These are phyloP conservation scores for Lacerta viridis DNA, from an alignment of 2,797 vertebrate genomes.

Conservation along the genomic window DNA sequence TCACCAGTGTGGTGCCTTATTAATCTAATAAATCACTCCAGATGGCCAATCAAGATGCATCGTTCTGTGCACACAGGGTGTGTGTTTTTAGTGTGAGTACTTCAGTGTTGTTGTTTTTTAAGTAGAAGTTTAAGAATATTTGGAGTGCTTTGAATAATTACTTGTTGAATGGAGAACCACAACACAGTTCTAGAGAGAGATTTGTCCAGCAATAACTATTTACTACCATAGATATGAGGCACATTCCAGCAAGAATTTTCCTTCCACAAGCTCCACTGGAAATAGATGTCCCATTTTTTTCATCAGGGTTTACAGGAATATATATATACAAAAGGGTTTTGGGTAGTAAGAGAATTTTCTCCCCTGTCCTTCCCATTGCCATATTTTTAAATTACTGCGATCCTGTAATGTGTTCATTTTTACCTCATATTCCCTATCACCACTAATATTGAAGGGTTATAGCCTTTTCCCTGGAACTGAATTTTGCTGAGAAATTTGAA, in stretches of 20 bases:
- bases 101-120: background rate
- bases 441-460: background rate
- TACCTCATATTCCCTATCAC: background rate
- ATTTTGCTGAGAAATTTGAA: background rate
- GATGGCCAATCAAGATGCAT: constrained; percentile 42
- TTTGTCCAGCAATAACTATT: background rate
- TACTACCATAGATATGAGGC: rapidly evolving
- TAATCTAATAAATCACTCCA: constrained; percentile 59
- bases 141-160: background rate
- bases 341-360: background rate
- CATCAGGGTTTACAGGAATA: background rate
- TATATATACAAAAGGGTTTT: background rate
- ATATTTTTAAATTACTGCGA: background rate
- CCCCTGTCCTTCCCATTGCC: background rate
- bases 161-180: background rate
- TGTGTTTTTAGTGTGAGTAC: constrained; percentile 10
- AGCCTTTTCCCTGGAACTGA: background rate
- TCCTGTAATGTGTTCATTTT: background rate
- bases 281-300: background rate
- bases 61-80: constrained; percentile 11
- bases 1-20: constrained; percentile 56
- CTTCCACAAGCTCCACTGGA: background rate
- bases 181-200: background rate
- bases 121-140: rapidly evolving
- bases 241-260: background rate